Evolutionary conservation across 2,797 vertebrate species (phyloP).

Genomic region (Buphagus erythrorhynchus): DNA sequence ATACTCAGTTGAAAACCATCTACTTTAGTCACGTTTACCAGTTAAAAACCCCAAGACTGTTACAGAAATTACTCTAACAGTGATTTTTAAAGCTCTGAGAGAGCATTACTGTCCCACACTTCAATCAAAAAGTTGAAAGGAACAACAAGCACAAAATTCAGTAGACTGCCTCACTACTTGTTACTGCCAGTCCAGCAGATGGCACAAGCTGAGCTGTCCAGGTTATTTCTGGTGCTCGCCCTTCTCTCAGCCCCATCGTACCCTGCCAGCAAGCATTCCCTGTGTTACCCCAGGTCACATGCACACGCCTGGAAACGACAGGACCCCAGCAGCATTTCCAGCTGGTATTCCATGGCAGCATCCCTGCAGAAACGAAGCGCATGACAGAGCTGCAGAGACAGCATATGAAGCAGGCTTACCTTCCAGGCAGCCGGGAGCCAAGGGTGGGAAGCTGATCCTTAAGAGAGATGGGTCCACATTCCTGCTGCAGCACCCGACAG

Average conservation of each 20-base stretch:
- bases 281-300: neutral
- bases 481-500: slow-evolving; percentile 61
- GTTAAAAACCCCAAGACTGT: neutral
- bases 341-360: neutral
- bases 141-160: neutral
- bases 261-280: neutral
- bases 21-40: neutral
- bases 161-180: neutral
- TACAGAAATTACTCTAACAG: neutral
- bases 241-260: neutral
- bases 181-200: neutral
- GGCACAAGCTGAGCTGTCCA: neutral
- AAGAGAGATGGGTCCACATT: slow-evolving; percentile 74
- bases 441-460: slow-evolving; percentile 70
- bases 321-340: neutral
- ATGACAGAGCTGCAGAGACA: neutral
- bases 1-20: neutral
- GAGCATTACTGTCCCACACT: neutral
- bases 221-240: neutral
- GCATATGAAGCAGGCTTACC: slow-evolving; percentile 54
- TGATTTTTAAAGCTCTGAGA: neutral
- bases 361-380: slow-evolving; percentile 7
- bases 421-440: slow-evolving; percentile 70
- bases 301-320: neutral
- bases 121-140: neutral